phyloP scores from a whole-genome alignment of 2,797 vertebrate species.

The Scolopax bukidnonensis region DNA sequence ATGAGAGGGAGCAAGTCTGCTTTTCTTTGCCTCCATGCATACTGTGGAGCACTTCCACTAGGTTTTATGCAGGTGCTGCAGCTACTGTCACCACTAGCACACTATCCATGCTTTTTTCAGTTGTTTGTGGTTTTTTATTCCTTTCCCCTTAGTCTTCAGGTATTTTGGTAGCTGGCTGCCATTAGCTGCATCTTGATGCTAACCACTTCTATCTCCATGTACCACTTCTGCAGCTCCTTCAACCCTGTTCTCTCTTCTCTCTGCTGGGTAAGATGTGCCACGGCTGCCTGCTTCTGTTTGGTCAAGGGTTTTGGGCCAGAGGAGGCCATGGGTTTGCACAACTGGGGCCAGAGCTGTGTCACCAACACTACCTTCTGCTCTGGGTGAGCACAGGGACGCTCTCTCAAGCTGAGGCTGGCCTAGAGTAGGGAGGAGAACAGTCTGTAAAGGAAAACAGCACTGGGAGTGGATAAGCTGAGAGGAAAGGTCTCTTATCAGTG shows the following conservation, averaged over 20 bases:
- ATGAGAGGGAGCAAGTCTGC: neutral
- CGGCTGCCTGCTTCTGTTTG: neutral
- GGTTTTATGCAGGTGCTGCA: neutral
- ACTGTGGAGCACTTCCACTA: neutral
- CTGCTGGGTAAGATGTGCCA: neutral
- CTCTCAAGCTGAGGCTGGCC: neutral
- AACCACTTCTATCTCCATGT: neutral
- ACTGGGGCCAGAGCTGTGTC: neutral
- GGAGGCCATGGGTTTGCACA: neutral
- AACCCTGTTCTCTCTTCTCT: neutral
- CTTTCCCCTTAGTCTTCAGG: neutral
- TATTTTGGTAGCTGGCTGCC: neutral
- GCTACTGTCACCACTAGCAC: neutral
- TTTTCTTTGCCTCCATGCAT: neutral
- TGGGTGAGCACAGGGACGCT: accelerated
- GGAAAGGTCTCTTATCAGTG: neutral
- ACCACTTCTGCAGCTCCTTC: neutral
- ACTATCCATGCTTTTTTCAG: neutral
- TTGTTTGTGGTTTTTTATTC: neutral
- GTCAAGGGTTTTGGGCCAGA: accelerated
- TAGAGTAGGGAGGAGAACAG: neutral
- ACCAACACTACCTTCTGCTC: neutral
- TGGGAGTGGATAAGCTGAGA: neutral
- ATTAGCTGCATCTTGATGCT: neutral
- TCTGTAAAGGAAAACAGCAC: neutral